A percentile compares a stretch with the other conserved stretches of the same genome.
These are phyloP conservation scores for Agrypnia vestita DNA, from an alignment of 1,140 invertebrate genomes.

Conservation along the genomic window DNA sequence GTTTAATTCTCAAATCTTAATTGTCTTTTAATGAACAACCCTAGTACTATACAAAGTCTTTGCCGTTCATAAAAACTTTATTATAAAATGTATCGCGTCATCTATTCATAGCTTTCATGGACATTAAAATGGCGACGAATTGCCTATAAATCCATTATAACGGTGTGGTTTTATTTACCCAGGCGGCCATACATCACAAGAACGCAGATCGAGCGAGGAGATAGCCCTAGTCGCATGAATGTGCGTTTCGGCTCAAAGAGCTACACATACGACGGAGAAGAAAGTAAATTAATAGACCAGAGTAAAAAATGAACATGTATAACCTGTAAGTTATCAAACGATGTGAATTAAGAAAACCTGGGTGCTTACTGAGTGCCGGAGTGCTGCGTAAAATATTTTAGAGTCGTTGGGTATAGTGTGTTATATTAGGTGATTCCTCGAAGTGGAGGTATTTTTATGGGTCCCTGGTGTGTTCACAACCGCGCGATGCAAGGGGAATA, in stretches of 20 bases:
- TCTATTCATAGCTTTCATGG: slow-evolving; percentile 15
- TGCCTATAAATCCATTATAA: slow-evolving; percentile 59
- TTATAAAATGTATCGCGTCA: slow-evolving; percentile 5
- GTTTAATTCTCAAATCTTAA: not conserved
- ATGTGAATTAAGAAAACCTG: not conserved
- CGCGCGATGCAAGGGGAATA: slow-evolving; percentile 25
- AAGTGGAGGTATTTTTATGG: slow-evolving; percentile 58
- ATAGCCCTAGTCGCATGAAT: slow-evolving; percentile 48
- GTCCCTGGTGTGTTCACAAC: slow-evolving; percentile 43
- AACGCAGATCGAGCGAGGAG: slow-evolving; percentile 52
- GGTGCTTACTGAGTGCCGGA: not conserved
- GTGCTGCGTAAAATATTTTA: not conserved
- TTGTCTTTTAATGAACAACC: no score
- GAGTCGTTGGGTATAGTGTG: slow-evolving; percentile 9
- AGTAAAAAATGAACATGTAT: not conserved
- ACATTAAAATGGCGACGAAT: slow-evolving; percentile 48
- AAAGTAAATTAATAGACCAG: not conserved
- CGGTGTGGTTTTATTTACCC: slow-evolving; percentile 53
- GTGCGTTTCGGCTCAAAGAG: not conserved
- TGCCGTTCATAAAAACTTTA: not conserved
- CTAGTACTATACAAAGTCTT: not conserved
- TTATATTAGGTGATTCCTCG: slow-evolving; percentile 40
- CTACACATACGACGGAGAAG: not conserved
- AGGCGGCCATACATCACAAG: slow-evolving; percentile 56
- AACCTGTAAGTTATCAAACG: not conserved